A percentile compares a stretch with the other conserved stretches of the same genome.
These are phyloP conservation scores for Microchrysa polita DNA, from an alignment of 2,888 invertebrate species.

Conservation along the genomic window DNA sequence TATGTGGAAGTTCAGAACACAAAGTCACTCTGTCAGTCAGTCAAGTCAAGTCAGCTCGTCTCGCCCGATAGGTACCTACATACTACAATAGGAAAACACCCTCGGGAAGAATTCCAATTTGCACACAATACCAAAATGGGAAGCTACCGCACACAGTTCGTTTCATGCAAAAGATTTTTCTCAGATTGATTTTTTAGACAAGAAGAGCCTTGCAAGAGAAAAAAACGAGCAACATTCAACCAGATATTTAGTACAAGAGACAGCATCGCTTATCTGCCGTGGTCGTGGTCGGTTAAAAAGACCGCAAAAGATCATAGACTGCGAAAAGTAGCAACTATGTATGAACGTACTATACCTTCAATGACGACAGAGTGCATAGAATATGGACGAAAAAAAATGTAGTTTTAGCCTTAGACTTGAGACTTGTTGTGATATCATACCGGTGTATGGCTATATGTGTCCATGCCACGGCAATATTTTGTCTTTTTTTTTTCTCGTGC, in stretches of 20 bases:
- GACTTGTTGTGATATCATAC: not conserved
- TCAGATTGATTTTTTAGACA: slow-evolving; percentile 39
- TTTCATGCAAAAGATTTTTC: slow-evolving; percentile 34
- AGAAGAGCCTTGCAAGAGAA: not conserved
- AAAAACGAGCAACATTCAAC: slow-evolving; percentile 12
- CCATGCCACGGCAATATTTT: slow-evolving; percentile 24
- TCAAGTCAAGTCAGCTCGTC: not conserved
- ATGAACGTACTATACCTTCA: too few species aligned
- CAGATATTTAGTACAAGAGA: slow-evolving; percentile 19
- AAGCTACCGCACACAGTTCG: slow-evolving; percentile 12
- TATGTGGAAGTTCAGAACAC: too few species aligned
- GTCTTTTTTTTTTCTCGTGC: slow-evolving; percentile 9
- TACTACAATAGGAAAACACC: not conserved
- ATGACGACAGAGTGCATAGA: not conserved
- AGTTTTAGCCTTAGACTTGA: slow-evolving; percentile 26
- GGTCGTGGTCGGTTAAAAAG: not conserved
- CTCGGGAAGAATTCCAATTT: slow-evolving; percentile 17
- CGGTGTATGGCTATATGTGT: slow-evolving; percentile 7
- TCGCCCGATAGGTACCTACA: too few species aligned
- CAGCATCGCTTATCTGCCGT: slow-evolving; percentile 27
- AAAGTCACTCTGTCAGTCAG: not conserved
- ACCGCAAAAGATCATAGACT: slow-evolving; percentile 6
- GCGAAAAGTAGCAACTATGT: not conserved
- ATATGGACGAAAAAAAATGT: not conserved
- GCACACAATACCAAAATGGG: slow-evolving; percentile 34